Conservation (phyloP, 1,140 invertebrate species). For the Aethina tumida region DNA sequence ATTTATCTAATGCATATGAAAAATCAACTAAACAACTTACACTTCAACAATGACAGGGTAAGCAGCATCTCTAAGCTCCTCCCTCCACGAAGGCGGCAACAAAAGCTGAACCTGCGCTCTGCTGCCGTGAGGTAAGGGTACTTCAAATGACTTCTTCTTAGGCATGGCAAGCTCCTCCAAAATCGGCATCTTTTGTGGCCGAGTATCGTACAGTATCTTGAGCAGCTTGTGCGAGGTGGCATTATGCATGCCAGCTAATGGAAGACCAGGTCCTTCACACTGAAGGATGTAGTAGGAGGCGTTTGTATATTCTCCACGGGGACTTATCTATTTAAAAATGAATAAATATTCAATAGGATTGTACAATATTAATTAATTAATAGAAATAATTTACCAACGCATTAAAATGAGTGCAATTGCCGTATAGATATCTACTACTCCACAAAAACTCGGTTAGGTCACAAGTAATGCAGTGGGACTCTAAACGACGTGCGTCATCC, state of each 20-base stretch:
- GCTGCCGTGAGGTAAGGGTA: constrained; percentile 65
- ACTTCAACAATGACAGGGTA: constrained; percentile 78
- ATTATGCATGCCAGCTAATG: constrained; percentile 65
- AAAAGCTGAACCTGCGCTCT: constrained; percentile 67
- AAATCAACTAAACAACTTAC: constrained; percentile 38
- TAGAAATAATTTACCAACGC: constrained; percentile 47
- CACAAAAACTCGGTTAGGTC: constrained; percentile 57
- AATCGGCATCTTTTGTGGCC: constrained; percentile 50
- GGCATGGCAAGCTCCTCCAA: constrained; percentile 63
- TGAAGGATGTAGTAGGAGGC: constrained; percentile 65
- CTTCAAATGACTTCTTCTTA: constrained; percentile 63
- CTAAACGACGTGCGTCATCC: constrained; percentile 56
- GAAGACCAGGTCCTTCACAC: constrained; percentile 69
- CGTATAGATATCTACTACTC: constrained; percentile 62
- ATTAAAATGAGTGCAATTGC: constrained; percentile 71
- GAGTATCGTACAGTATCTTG: constrained; percentile 64
- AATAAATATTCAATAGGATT: not conserved
- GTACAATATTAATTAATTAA: too few relatives aligned
- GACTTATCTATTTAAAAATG: constrained; percentile 21
- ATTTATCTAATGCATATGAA: not conserved
- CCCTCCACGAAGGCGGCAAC: constrained; percentile 73
- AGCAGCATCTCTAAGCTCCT: constrained; percentile 70
- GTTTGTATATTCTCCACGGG: constrained; percentile 26
- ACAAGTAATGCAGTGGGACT: constrained; percentile 74
- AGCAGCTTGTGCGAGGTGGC: constrained; percentile 58